phyloP scores from a whole-genome alignment of 2,888 invertebrate genomes.

The Piscicola geometra region DNA sequence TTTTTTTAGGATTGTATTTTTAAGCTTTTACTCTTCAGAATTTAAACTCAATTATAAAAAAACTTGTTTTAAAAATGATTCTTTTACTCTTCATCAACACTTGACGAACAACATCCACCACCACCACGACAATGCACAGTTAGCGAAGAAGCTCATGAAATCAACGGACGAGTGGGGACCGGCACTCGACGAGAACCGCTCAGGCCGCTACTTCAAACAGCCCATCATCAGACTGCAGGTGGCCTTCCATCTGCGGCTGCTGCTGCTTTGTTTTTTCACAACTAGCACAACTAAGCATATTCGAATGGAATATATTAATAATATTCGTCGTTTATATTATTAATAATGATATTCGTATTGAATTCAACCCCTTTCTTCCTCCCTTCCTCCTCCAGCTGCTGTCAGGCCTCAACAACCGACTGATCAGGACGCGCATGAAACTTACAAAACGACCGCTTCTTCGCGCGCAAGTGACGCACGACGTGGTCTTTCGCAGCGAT shows the following conservation, averaged over 20 bases:
- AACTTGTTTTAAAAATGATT: too few species aligned
- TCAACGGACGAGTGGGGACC: constrained; percentile 51
- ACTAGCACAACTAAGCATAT: too few species aligned
- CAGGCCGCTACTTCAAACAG: constrained; percentile 32
- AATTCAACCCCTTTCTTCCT: too few species aligned
- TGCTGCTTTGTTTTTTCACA: neutral
- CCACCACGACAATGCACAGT: constrained; percentile 20
- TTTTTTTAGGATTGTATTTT: too few species aligned
- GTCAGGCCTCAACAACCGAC: neutral
- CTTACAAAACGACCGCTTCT: neutral
- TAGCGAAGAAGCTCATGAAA: constrained; percentile 28
- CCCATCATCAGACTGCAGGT: neutral
- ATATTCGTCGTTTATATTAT: too few species aligned
- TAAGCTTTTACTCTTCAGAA: neutral
- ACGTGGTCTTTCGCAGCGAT: constrained; percentile 11
- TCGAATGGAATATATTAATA: too few species aligned
- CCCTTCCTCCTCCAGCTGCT: neutral
- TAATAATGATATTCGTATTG: too few species aligned
- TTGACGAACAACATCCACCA: too few species aligned
- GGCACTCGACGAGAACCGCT: constrained; percentile 45
- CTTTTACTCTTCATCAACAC: too few species aligned
- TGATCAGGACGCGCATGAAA: neutral
- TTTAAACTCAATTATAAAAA: constrained; percentile 8
- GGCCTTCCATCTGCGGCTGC: neutral
- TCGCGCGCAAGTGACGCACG: neutral